A percentile compares a stretch with the other conserved stretches of the same genome.
Conservation (phyloP, 2,888 invertebrate genomes). For the Scelioninae gen. 2 region DNA sequence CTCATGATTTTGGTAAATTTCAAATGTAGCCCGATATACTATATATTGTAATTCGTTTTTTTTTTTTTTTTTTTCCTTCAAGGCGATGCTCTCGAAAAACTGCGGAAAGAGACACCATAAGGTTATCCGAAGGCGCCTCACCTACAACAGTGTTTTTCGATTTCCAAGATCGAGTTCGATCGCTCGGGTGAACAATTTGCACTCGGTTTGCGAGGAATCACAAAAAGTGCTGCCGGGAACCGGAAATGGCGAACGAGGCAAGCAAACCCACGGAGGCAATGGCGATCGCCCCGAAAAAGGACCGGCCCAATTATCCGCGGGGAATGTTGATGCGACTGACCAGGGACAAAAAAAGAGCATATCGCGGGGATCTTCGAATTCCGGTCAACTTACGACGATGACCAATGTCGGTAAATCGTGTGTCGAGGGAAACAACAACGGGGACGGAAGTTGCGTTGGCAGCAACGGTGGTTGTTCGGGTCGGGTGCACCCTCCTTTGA, state of each 20-base stretch:
- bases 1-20: too few relatives aligned
- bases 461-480: slow-evolving; percentile 70
- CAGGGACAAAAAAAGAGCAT: slow-evolving; percentile 56
- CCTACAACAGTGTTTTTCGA: slow-evolving; percentile 71
- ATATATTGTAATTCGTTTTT: too few relatives aligned
- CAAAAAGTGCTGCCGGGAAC: slow-evolving; percentile 59
- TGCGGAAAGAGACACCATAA: slow-evolving; percentile 70
- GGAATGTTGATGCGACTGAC: slow-evolving; percentile 31
- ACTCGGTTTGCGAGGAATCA: slow-evolving; percentile 68
- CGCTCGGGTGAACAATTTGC: slow-evolving; percentile 63
- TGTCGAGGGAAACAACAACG: slow-evolving; percentile 66
- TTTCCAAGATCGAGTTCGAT: slow-evolving; percentile 63
- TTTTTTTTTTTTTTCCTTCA: slow-evolving; percentile 63
- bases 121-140: slow-evolving; percentile 64
- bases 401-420: slow-evolving; percentile 68
- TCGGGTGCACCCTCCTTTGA: slow-evolving; percentile 69
- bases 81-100: slow-evolving; percentile 75
- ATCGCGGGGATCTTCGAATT: slow-evolving; percentile 68
- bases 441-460: slow-evolving; percentile 48
- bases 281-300: slow-evolving; percentile 33
- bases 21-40: too few relatives aligned
- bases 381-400: slow-evolving; percentile 70
- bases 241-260: slow-evolving; percentile 15
- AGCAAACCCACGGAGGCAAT: too few relatives aligned
- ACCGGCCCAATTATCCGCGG: slow-evolving; percentile 25